These are phyloP conservation scores for Nesometra sesokonis DNA, from an alignment of 35 echinoderm and acorn worm genomes.

Conservation along the genomic window DNA sequence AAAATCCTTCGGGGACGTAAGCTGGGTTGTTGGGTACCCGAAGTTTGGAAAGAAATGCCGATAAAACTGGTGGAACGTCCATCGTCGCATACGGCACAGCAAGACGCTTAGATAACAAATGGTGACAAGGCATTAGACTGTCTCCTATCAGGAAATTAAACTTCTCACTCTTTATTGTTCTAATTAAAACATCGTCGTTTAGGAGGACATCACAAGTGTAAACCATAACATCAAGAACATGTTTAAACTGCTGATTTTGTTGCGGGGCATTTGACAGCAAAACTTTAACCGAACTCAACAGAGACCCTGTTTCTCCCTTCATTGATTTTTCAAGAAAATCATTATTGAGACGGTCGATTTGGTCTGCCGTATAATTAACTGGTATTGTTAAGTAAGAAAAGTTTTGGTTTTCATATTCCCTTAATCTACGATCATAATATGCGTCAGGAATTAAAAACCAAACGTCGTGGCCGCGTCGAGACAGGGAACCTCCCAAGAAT, in stretches of 20 bases:
- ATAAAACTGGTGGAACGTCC: not conserved
- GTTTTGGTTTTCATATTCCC: not conserved
- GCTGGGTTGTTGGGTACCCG: not conserved
- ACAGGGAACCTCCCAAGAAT: not conserved
- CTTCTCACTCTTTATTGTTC: not conserved
- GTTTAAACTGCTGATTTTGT: not conserved
- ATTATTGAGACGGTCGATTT: not conserved
- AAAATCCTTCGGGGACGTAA: not conserved
- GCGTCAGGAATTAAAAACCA: not conserved
- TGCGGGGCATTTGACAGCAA: not conserved
- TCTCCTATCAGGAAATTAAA: not conserved
- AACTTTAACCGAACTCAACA: not conserved
- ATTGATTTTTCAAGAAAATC: not conserved
- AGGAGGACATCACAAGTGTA: not conserved
- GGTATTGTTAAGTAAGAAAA: not conserved
- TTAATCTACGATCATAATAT: not conserved
- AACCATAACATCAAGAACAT: not conserved
- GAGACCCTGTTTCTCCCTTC: not conserved
- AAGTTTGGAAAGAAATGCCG: not conserved
- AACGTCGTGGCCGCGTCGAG: not conserved
- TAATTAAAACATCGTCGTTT: not conserved
- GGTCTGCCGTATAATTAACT: not conserved
- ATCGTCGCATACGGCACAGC: not conserved
- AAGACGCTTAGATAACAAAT: not conserved
- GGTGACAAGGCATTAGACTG: not conserved